Percentiles rank a stretch among this genome's conserved stretches.
Conservation (phyloP, 1,140 invertebrate species). For the Zaprionus lachaisei region DNA sequence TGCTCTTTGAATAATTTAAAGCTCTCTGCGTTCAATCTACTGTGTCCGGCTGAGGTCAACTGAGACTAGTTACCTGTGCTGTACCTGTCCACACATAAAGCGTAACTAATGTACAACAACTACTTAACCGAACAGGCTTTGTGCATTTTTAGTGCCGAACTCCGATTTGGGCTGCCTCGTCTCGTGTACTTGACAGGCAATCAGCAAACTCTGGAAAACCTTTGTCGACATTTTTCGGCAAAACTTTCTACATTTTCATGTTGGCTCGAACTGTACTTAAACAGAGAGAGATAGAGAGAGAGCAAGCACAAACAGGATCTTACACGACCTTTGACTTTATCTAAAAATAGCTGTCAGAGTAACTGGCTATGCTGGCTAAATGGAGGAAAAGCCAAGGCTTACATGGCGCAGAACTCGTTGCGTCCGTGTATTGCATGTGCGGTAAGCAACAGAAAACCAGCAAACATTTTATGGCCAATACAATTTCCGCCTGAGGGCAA, state of each 20-base stretch:
- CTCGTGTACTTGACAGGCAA: slow-evolving; percentile 61
- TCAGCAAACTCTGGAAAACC: slow-evolving; percentile 36
- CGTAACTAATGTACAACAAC: slow-evolving; percentile 13
- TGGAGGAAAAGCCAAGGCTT: neutral
- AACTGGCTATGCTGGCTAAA: neutral
- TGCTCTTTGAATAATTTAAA: slow-evolving; percentile 1
- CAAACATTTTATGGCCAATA: slow-evolving; percentile 52
- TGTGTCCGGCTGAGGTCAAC: neutral
- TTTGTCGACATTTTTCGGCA: slow-evolving; percentile 24
- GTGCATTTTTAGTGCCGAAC: slow-evolving; percentile 29
- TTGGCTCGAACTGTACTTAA: neutral
- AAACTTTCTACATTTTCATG: slow-evolving; percentile 52
- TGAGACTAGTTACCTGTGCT: slow-evolving; percentile 13
- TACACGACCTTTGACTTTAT: slow-evolving; percentile 40
- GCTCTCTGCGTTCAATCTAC: neutral
- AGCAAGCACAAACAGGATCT: slow-evolving; percentile 9
- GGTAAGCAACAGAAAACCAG: slow-evolving; percentile 11
- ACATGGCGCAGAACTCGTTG: slow-evolving; percentile 23
- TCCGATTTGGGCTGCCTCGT: neutral
- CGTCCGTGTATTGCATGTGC: neutral
- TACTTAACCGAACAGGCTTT: slow-evolving; percentile 15
- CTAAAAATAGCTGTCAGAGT: slow-evolving; percentile 57
- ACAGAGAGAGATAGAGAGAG: neutral
- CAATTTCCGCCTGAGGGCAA: slow-evolving; percentile 26
- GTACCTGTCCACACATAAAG: neutral